Evolutionary conservation across 2,888 invertebrate species (phyloP), one percentile per base, ranked within the genome.

Genomic region (Ptilodon capucinus): DNA sequence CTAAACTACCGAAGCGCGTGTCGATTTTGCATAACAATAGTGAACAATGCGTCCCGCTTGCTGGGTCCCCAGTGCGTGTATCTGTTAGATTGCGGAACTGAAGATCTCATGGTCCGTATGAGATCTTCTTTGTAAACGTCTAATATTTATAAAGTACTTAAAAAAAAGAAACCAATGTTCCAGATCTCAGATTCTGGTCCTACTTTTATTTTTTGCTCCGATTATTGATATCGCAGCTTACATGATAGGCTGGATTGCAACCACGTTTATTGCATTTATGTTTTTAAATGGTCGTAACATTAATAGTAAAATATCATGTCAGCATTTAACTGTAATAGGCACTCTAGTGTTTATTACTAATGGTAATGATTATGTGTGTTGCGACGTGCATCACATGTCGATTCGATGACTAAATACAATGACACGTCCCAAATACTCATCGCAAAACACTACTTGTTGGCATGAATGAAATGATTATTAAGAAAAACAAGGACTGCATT

Each of bases 21-120:
- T 73, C 68, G 57, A 59, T 60, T 81, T 79, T 71, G 76, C 80
- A 83, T 84, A 80, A 84, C 81, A 85, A 81, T 77, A 54, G 65
- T 45, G 61, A 74, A 79, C 74, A 76, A 77, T 75, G 67, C 68
- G 60, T 44, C 46, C 56, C 52, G 57, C 55, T 69, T 75, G 71
- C 71, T 64, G 69, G 63, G 73, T 42, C 14, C 5, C 17, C 48
- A 57, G 55, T 60, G 59, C 52, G 49, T 64, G 55, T 54, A 67
- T 61, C 70, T 64, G 57, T 55, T 56, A 46, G 42, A 52, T 58
- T 60, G 53, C 57, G 41, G 51, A 63, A 54, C 64, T 54, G 55
- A 60, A 51, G 51, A 55, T 57, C 45, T 23, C 40, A 51, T n/a
- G n/a, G n/a, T n/a, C n/a, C n/a, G n/a, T 50, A 60, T 42, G 14